Percentiles rank a stretch among this genome's conserved stretches.
These are phyloP conservation scores for Paedocypris sp. DNA, from an alignment of 2,113 vertebrate genomes.

Conservation along the genomic window DNA sequence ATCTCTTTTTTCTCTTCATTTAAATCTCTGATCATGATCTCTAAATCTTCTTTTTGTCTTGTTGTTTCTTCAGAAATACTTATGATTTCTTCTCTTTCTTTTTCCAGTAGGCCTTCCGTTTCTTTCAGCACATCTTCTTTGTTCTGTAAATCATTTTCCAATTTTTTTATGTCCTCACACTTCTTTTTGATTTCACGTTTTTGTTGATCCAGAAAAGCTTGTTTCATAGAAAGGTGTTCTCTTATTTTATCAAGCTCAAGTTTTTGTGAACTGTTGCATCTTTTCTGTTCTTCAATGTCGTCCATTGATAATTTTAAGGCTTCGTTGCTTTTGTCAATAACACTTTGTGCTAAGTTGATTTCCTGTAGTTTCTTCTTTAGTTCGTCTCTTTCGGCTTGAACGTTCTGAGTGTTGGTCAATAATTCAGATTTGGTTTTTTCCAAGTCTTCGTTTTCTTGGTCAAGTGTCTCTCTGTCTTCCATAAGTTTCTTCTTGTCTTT, in stretches of 20 bases:
- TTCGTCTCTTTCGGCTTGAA: constrained; percentile 17
- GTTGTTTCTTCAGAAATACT: neutral
- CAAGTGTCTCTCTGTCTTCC: constrained; percentile 17
- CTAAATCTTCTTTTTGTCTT: neutral
- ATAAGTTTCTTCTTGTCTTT: constrained; percentile 28
- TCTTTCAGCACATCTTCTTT: neutral
- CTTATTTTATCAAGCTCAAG: neutral
- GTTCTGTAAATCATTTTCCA: neutral
- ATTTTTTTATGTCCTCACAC: no score
- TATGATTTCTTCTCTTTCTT: neutral
- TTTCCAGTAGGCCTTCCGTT: neutral
- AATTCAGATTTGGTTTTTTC: neutral
- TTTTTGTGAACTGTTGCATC: neutral
- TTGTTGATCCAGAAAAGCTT: neutral
- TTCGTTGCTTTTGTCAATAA: neutral
- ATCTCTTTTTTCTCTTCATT: neutral
- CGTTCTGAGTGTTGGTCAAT: neutral
- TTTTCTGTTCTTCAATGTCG: neutral
- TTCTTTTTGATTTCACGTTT: neutral
- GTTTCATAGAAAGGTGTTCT: neutral
- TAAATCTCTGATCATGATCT: neutral
- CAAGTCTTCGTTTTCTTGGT: neutral
- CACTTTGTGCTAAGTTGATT: neutral
- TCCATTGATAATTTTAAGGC: neutral
- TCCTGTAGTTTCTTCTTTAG: neutral